Conservation (phyloP, 2,113 vertebrate genomes). For the Pontoporia blainvillei region DNA sequence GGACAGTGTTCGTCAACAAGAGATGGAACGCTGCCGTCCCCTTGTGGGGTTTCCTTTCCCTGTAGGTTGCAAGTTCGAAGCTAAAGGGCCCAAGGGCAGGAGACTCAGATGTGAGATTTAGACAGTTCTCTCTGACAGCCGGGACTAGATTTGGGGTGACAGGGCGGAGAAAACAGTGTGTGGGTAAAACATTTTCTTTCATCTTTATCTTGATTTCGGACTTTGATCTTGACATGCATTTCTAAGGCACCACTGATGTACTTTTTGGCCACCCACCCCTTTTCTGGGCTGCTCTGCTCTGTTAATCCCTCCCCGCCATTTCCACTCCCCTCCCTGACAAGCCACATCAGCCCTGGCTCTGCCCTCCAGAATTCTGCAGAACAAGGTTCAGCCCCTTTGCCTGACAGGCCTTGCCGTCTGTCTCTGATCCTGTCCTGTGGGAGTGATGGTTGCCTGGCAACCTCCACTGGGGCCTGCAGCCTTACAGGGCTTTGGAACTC, state of each 20-base stretch:
- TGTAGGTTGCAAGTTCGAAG: no score
- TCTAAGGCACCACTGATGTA: background rate
- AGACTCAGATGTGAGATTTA: background rate
- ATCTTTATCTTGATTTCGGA: background rate
- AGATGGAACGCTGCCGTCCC: rapidly evolving
- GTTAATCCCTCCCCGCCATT: background rate
- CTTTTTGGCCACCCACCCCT: background rate
- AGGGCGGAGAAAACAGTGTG: background rate
- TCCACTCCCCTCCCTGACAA: rapidly evolving
- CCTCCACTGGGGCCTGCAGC: background rate
- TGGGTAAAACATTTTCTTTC: background rate
- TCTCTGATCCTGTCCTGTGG: background rate
- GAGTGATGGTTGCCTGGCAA: slow-evolving; percentile 39
- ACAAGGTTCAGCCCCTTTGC: background rate
- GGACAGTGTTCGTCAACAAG: background rate
- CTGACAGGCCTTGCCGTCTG: background rate
- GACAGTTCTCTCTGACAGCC: background rate
- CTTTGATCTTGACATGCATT: background rate
- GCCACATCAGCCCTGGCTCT: background rate
- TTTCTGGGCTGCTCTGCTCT: background rate
- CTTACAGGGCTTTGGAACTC: background rate
- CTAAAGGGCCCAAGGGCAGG: background rate
- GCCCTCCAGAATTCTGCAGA: background rate
- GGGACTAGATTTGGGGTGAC: background rate
- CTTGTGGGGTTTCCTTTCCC: rapidly evolving